Evolutionary conservation across 2,797 vertebrate species (phyloP), one percentile per base, ranked within the genome.

Genomic region (Tinamus major): DNA sequence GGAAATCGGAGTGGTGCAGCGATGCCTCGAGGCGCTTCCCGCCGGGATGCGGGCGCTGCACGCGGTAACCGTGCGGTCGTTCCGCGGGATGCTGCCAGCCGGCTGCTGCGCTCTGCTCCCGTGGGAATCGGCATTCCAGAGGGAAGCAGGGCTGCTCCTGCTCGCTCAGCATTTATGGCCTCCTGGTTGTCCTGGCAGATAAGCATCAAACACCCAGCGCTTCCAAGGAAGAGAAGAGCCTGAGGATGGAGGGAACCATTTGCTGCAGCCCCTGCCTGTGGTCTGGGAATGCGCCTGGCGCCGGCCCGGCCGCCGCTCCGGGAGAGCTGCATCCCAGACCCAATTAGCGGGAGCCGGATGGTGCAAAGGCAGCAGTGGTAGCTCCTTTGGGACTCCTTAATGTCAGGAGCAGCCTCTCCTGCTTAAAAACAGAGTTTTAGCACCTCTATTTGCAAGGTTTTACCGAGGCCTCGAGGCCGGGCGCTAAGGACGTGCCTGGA

Each of bases 11-110:
- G 0, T 1, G 31, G 10, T 23, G 35, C 17, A 26, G 10, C 17
- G 46, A 11, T 44, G 67, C 42, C 56, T 20, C 35, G 2, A 35
- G 13, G 76, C 33, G 9, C 8, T 8, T 56, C 24, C 75, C 31
- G 20, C 0, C 7, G 0, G 65, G 33, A 27, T 5, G 10, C 13
- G 21, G 64, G 55, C 2, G 4, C 62, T 29, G 24, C 1, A 16
- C 10, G 27, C 15, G 41, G 41, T 41, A 41, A 41, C 41, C 41
- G n/a, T n/a, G n/a, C n/a, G n/a, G n/a, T n/a, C n/a, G n/a, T n/a
- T n/a, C n/a, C n/a, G n/a, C n/a, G n/a, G n/a, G n/a, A n/a, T n/a
- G n/a, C n/a, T n/a, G n/a, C n/a, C n/a, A n/a, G n/a, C n/a, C n/a
- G n/a, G n/a, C n/a, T n/a, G n/a, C n/a, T n/a, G n/a, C n/a, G n/a